These are phyloP conservation scores for Archegozetes longisetosus DNA, from an alignment of 1,140 invertebrate genomes.

Conservation along the genomic window DNA sequence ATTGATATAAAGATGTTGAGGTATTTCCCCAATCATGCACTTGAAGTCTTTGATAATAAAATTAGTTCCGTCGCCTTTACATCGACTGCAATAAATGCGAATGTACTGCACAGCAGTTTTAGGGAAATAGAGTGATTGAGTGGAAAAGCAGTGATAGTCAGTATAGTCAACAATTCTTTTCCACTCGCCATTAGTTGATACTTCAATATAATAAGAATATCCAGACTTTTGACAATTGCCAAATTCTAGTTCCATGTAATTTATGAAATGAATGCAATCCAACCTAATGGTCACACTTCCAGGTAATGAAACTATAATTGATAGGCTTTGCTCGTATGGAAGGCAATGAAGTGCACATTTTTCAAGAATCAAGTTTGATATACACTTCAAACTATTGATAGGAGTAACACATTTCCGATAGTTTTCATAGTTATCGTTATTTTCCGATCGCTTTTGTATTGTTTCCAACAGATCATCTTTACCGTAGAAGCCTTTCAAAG, in stretches of 20 bases:
- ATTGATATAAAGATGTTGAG: not conserved
- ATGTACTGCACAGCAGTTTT: not conserved
- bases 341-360: not conserved
- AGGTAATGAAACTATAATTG: not conserved
- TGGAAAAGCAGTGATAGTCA: not conserved
- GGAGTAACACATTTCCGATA: not conserved
- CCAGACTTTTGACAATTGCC: not conserved
- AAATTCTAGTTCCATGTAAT: not conserved
- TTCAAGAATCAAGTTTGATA: not conserved
- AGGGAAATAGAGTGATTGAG: not conserved
- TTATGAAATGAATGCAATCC: not conserved
- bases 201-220: not conserved
- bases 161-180: not conserved
- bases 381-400: not conserved
- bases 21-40: not conserved
- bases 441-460: not conserved
- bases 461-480: not conserved
- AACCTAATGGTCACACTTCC: not conserved
- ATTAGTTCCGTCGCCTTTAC: not conserved
- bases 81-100: not conserved
- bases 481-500: not conserved
- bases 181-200: not conserved
- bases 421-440: not conserved
- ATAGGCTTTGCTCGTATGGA: not conserved
- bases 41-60: not conserved